A percentile compares a stretch with the other conserved stretches of the same genome.
Evolutionary conservation across 2,113 vertebrate genomes (phyloP).

Genomic region (Copsychus sechellarum): DNA sequence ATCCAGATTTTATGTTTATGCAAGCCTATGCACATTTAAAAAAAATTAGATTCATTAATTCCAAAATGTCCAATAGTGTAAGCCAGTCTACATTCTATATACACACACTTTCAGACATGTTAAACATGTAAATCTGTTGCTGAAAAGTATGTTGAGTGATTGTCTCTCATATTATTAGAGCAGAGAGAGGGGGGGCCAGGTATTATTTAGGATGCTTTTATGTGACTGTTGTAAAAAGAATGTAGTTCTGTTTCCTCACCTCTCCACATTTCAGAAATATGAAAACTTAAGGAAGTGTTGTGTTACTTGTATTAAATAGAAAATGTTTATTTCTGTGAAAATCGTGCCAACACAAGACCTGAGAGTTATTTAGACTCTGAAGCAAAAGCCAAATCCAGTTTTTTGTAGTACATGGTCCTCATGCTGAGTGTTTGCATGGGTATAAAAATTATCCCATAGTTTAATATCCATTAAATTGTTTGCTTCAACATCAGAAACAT

Average conservation of each 20-base stretch:
- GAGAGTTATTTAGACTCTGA: background rate
- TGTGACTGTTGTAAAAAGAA: background rate
- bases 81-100: background rate
- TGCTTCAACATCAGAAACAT: background rate
- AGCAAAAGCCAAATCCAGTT: background rate
- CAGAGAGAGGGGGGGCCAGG: background rate
- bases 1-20: background rate
- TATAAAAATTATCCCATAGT: background rate
- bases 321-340: background rate
- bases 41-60: background rate
- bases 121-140: background rate
- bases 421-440: background rate
- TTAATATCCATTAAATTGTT: background rate
- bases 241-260: background rate
- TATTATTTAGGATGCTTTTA: background rate
- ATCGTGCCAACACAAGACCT: background rate
- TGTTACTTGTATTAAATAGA: background rate
- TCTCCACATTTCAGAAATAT: background rate
- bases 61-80: background rate
- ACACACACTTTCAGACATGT: background rate
- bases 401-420: background rate
- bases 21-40: accelerated
- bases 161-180: background rate
- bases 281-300: background rate
- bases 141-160: background rate